Percentiles rank a stretch among this genome's conserved stretches.
Evolutionary conservation across 2,113 vertebrate genomes (phyloP).

Genomic region (Boleophthalmus pectinirostris): DNA sequence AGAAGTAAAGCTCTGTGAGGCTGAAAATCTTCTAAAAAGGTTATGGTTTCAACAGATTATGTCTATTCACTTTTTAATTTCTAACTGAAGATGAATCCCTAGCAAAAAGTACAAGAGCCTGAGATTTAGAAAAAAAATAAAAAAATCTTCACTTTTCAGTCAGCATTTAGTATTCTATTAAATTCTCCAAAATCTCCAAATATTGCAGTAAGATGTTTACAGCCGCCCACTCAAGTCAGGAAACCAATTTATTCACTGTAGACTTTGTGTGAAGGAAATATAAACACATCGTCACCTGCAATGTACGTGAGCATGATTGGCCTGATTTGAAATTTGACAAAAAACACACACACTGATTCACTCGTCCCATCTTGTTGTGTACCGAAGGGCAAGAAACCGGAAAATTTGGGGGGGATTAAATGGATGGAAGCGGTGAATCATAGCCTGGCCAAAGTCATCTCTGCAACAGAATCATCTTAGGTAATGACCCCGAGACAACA

Average conservation of each 20-base stretch:
- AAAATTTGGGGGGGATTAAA: slow-evolving; percentile 37
- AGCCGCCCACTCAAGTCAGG: background rate
- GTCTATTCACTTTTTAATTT: too few relatives aligned
- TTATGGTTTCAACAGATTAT: too few relatives aligned
- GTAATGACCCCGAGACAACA: slow-evolving; percentile 64
- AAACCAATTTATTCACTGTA: background rate
- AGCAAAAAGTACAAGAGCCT: too few relatives aligned
- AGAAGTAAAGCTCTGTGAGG: too few relatives aligned
- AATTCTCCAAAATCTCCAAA: background rate
- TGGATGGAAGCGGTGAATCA: slow-evolving; percentile 69
- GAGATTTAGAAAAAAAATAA: too few relatives aligned
- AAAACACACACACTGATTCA: slow-evolving; percentile 63
- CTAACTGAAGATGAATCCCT: too few relatives aligned
- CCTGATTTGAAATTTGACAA: slow-evolving; percentile 65
- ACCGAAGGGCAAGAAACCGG: slow-evolving; percentile 24
- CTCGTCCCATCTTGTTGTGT: slow-evolving; percentile 53
- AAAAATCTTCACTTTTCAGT: too few relatives aligned
- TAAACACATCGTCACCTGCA: slow-evolving; percentile 49
- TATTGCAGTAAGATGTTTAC: background rate
- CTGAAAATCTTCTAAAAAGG: too few relatives aligned
- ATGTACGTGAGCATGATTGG: slow-evolving; percentile 61
- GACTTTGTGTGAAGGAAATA: slow-evolving; percentile 18
- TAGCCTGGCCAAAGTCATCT: slow-evolving; percentile 56
- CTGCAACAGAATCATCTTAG: slow-evolving; percentile 65
- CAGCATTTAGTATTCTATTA: too few relatives aligned